phyloP scores from a whole-genome alignment of 30 jellyfish, hydroid and myxozoan species.

The Catostylus mosaicus region DNA sequence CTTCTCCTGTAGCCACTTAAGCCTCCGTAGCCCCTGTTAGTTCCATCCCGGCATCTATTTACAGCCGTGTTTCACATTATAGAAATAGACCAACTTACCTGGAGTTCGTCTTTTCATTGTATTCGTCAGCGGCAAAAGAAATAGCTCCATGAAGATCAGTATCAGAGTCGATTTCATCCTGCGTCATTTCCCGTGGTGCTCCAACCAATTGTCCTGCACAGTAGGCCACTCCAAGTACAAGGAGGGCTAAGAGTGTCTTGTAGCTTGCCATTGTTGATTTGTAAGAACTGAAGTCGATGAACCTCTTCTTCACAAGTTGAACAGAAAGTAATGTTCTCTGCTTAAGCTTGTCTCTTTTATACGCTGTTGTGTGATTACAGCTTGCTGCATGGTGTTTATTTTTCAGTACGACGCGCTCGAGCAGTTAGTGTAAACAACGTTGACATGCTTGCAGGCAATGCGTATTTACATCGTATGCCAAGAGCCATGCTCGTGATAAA shows the following conservation, averaged over 20 bases:
- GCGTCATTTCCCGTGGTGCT: slow-evolving; percentile 18
- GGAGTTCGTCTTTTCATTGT: background rate
- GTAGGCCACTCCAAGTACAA: slow-evolving; percentile 27
- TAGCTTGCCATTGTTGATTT: slow-evolving; percentile 22
- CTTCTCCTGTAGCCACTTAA: no score
- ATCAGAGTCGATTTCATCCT: background rate
- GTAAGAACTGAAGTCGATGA: background rate
- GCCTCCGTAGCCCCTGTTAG: no score
- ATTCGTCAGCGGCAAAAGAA: slow-evolving; percentile 4
- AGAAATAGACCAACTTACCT: background rate
- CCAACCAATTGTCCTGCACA: background rate
- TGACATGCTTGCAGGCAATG: no score
- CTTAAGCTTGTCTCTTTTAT: background rate
- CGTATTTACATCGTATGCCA: no score
- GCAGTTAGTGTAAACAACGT: no score
- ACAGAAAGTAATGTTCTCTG: background rate
- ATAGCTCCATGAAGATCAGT: slow-evolving; percentile 9
- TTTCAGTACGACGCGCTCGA: no score
- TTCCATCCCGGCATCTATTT: no score
- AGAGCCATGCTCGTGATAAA: no score
- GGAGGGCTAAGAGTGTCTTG: slow-evolving; percentile 4
- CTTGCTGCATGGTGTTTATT: background rate
- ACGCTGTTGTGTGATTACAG: background rate
- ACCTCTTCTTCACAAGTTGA: background rate
- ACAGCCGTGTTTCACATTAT: no score